Evolutionary conservation across 1,140 invertebrate genomes (phyloP).

Genomic region (Melanaphis sacchari): DNA sequence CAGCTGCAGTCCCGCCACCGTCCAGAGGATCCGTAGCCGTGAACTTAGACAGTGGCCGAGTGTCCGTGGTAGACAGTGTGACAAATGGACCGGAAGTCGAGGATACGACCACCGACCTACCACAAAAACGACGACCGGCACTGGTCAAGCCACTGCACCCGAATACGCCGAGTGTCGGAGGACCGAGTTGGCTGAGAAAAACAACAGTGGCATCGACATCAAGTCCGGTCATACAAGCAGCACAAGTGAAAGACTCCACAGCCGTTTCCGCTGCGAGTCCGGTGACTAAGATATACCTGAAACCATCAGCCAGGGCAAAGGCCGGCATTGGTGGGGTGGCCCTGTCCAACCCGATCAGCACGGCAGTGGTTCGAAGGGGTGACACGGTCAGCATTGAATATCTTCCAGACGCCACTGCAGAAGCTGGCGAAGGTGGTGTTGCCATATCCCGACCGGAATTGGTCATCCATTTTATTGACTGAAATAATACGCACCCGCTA

Average conservation of each 20-base stretch:
- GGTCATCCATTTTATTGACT: slow-evolving; percentile 61
- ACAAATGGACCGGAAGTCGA: not conserved
- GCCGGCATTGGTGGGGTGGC: slow-evolving; percentile 72
- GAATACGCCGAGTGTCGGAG: slow-evolving; percentile 36
- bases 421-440: slow-evolving; percentile 74
- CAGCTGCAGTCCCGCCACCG: not conserved
- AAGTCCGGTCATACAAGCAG: not conserved
- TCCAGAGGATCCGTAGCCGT: not conserved
- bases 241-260: not conserved
- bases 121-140: not conserved
- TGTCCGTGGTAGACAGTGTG: not conserved
- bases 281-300: slow-evolving; percentile 67
- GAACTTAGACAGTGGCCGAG: not conserved
- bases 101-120: not conserved
- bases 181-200: slow-evolving; percentile 44
- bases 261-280: slow-evolving; percentile 38
- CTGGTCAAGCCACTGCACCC: not conserved
- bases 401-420: slow-evolving; percentile 72
- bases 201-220: not conserved
- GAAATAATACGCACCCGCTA: not conserved
- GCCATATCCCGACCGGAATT: slow-evolving; percentile 74
- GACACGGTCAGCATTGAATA: slow-evolving; percentile 69
- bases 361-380: slow-evolving; percentile 66
- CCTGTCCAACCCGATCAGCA: slow-evolving; percentile 72
- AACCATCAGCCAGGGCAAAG: slow-evolving; percentile 70